phyloP scores from a whole-genome alignment of 1,140 invertebrate species.

The Penaeus chinensis region DNA sequence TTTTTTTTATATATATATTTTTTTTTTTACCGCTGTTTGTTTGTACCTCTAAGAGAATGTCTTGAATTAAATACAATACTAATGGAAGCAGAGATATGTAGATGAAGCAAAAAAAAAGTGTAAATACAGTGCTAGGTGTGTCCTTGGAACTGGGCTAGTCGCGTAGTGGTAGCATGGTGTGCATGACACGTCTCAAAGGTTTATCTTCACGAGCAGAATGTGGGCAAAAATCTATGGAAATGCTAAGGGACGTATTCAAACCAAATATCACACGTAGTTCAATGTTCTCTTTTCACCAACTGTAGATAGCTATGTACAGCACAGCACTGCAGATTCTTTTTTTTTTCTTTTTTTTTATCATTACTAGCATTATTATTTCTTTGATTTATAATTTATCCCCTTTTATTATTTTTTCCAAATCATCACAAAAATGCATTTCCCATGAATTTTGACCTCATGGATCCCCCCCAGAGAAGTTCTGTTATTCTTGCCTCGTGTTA shows the following conservation, averaged over 20 bases:
- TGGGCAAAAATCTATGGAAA: too few relatives aligned
- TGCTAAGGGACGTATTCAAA: too few relatives aligned
- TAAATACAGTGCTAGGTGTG: slow-evolving; percentile 19
- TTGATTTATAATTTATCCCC: not conserved
- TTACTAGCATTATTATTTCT: not conserved
- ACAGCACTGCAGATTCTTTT: too few relatives aligned
- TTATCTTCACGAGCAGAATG: too few relatives aligned
- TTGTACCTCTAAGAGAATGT: not conserved
- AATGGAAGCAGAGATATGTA: slow-evolving; percentile 59
- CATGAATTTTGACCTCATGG: slow-evolving; percentile 23
- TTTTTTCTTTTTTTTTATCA: not conserved
- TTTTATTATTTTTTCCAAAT: not conserved
- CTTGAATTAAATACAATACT: not conserved
- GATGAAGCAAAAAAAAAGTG: slow-evolving; percentile 8
- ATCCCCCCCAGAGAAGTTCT: slow-evolving; percentile 39
- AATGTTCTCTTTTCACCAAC: too few relatives aligned
- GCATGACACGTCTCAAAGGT: slow-evolving; percentile 40
- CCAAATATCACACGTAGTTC: too few relatives aligned
- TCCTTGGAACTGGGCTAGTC: slow-evolving; percentile 29
- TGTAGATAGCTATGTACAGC: too few relatives aligned
- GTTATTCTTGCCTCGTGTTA: slow-evolving; percentile 53
- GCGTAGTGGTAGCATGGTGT: slow-evolving; percentile 54
- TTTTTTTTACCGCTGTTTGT: slow-evolving; percentile 20
- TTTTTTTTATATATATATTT: slow-evolving; percentile 25
- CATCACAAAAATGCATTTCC: slow-evolving; percentile 2